A percentile compares a stretch with the other conserved stretches of the same genome.
Evolutionary conservation across 2,888 invertebrate genomes (phyloP).

Genomic region (Pristionchus entomophagus): DNA sequence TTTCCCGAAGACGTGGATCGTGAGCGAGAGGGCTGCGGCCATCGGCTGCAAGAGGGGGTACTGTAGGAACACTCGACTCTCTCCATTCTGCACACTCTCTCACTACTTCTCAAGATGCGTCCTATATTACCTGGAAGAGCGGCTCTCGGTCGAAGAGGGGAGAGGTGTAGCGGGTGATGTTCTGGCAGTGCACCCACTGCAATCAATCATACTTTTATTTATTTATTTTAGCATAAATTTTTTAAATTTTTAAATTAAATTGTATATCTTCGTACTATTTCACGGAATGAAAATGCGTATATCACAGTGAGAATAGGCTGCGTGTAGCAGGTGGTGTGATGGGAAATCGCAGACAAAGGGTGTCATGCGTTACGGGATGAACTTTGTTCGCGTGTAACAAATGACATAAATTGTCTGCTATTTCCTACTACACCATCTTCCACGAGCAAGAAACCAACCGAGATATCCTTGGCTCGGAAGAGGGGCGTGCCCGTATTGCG

Average conservation of each 20-base stretch:
- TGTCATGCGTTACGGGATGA: too few relatives aligned
- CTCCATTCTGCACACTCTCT: too few relatives aligned
- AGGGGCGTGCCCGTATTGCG: not conserved
- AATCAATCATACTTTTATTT: not conserved
- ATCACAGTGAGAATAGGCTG: too few relatives aligned
- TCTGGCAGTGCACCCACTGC: not conserved
- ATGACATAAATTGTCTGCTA: too few relatives aligned
- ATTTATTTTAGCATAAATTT: too few relatives aligned
- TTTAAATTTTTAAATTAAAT: too few relatives aligned
- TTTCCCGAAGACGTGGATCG: not conserved
- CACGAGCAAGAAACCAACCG: not conserved
- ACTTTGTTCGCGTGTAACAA: too few relatives aligned
- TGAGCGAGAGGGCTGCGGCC: not conserved
- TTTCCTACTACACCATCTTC: not conserved
- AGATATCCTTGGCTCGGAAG: not conserved
- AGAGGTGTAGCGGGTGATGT: not conserved
- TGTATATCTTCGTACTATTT: too few relatives aligned
- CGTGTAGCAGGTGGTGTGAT: too few relatives aligned
- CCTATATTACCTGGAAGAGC: conserved; percentile 4
- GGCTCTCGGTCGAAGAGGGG: conserved; percentile 38
- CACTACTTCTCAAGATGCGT: not conserved
- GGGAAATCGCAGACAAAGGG: too few relatives aligned
- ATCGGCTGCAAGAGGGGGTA: not conserved
- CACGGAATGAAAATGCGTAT: too few relatives aligned
- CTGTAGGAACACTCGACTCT: too few relatives aligned